Base-by-base conservation (phyloP, 2,113 vertebrate genomes). In the Triplophysa rosa region DNA sequence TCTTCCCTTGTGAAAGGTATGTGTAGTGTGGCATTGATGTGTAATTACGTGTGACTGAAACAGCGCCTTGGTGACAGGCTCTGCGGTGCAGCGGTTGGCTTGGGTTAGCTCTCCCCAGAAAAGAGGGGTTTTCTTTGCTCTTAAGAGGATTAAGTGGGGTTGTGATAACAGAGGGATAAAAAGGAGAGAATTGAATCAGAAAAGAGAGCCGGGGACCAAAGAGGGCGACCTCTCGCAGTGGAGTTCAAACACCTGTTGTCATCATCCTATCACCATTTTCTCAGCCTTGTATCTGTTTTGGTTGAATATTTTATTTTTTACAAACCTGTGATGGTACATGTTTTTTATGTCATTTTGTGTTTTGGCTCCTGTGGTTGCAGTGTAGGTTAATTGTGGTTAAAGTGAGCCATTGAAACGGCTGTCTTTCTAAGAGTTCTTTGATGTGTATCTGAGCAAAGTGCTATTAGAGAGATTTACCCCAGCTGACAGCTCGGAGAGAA, bases 401-500 rank as follows among this genome's bases (percentile, higher is more conserved):
- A 71, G 52, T 63, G 75, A 23, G 68, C 14, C 23, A 19, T 40
- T 21, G 56, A 67, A 56, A 47, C 84, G 88, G 92, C 93, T 85
- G 87, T 88, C 90, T 94, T 92, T 91, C 93, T 90, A 90, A 88
- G 88, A 92, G 91, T 88, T 87, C 93, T 96, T 94, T 95, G 94
- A 95, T 95, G 92, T 94, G 94, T 93, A 94, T 94, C 94, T 94
- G 90, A 87, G 85, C 87, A 85, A 89, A 92, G 91, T 90, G 89
- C 93, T 94, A 91, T 94, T 93, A 87, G 94, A 90, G 91, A 94
- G 94, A 95, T 95, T 96, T 95, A 91, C 91, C 81, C 62, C 80
- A 90, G 89, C 92, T 93, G 93, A 88, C 92, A 86, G 94, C 90
- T 92, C 72, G 90, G 93, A 95, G 94, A 95, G 95, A 94, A 91